Evolutionary conservation across 2,113 vertebrate genomes (phyloP), one percentile per base, ranked within the genome.

Genomic region (Lophius piscatorius): DNA sequence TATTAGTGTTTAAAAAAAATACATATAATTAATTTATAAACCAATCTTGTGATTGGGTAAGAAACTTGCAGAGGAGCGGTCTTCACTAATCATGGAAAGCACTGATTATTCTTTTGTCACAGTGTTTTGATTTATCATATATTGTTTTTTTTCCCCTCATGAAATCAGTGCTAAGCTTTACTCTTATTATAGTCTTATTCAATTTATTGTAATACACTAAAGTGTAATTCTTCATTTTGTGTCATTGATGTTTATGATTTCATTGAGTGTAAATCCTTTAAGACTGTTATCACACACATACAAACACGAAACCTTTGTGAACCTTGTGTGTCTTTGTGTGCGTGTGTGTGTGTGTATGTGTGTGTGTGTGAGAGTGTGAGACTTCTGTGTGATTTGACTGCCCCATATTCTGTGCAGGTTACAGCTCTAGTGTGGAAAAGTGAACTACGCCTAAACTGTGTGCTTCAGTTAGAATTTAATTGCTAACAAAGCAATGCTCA

Each of bases 61-160:
- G 56, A 41, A 62, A 26, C 12, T 8, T 20, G 16, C 35, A 39
- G 10, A n/a, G n/a, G n/a, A n/a, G n/a, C n/a, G n/a, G n/a, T n/a
- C n/a, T n/a, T n/a, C n/a, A n/a, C 56, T 70, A 64, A 78, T 70
- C 17, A 60, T 56, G 75, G 60, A 69, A 62, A 59, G 59, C 45
- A 39, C 1, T 49, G 26, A 61, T 69, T 22, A 22, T 47, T 62
- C 18, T 41, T 26, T 1, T 72, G 17, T 14, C 48, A 42, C 29
- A 17, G 18, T 29, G 17, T 29, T 60, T 38, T 64, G 33, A 63
- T 59, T 34, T 18, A 55, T 70, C 2, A 38, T 41, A 13, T 9
- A n/a, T 35, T 41, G 18, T 11, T 35, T 10, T 14, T 35, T 11
- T 35, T 35, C 14, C 8, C 11, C 14, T 24, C 17, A 13, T 50